Evolutionary conservation across 1,140 invertebrate genomes (phyloP).

Genomic region (Bombyx mori): DNA sequence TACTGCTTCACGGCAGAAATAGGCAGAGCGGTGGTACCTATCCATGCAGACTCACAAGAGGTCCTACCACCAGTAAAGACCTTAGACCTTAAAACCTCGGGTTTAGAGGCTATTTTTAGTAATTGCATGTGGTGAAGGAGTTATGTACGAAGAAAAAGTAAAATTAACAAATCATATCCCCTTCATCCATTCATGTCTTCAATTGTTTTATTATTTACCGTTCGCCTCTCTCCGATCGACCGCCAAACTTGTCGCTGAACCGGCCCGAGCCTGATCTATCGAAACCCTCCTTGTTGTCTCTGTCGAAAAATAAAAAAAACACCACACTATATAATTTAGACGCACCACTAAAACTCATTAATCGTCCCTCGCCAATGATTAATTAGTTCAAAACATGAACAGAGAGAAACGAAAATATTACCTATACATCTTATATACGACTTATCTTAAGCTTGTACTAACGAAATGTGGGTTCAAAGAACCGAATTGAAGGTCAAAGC

Average conservation of each 20-base stretch:
- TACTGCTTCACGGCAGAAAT: no score
- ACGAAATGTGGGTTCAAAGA: slow-evolving; percentile 49
- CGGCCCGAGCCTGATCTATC: slow-evolving; percentile 48
- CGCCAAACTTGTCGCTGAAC: slow-evolving; percentile 51
- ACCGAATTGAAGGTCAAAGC: slow-evolving; percentile 46
- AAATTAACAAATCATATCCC: no score
- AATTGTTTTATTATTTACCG: slow-evolving; percentile 24
- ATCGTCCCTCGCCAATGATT: neutral
- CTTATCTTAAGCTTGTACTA: slow-evolving; percentile 29
- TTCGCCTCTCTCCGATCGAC: slow-evolving; percentile 43
- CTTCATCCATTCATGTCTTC: no score
- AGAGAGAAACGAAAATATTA: slow-evolving; percentile 19
- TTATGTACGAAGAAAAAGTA: no score
- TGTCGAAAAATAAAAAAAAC: slow-evolving; percentile 16
- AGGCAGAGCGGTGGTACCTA: no score
- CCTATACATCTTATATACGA: slow-evolving; percentile 42
- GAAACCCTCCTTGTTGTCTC: slow-evolving; percentile 48
- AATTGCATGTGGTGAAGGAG: no score
- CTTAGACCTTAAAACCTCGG: no score
- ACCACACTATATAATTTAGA: slow-evolving; percentile 3
- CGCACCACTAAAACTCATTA: slow-evolving; percentile 8
- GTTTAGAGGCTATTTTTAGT: no score
- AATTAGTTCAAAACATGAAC: slow-evolving; percentile 19
- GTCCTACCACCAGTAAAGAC: no score
- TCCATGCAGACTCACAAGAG: no score